phyloP scores from a whole-genome alignment of 2,888 invertebrate species.

The Chouioia cunea region DNA sequence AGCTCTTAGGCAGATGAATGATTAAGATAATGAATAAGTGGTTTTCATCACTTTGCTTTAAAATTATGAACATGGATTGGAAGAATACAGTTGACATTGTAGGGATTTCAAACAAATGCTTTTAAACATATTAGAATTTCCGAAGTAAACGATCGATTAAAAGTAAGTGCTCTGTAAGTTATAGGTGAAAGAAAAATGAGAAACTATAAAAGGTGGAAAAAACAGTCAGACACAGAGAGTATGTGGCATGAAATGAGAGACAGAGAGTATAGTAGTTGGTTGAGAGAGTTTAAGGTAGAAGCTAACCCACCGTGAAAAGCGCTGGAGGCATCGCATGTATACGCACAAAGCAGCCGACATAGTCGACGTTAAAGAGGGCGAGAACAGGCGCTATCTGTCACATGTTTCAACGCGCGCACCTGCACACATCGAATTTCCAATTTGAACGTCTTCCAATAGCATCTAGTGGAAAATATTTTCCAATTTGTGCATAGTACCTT shows the following conservation, averaged over 20 bases:
- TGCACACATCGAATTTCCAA: constrained; percentile 53
- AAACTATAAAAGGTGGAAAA: constrained; percentile 4
- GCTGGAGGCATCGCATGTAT: constrained; percentile 53
- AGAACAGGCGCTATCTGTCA: constrained; percentile 51
- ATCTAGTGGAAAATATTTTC: too few relatives aligned
- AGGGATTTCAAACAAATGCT: too few relatives aligned
- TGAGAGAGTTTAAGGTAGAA: constrained; percentile 24
- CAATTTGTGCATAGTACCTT: too few relatives aligned
- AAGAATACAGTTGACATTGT: too few relatives aligned
- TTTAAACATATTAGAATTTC: too few relatives aligned
- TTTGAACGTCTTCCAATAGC: constrained; percentile 32
- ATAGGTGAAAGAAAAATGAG: too few relatives aligned
- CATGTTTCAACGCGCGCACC: constrained; percentile 26
- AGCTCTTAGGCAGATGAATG: too few relatives aligned
- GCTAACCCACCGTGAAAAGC: constrained; percentile 44
- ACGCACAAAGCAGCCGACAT: constrained; percentile 49
- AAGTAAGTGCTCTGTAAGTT: too few relatives aligned
- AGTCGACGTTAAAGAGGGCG: constrained; percentile 50
- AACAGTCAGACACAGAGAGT: constrained; percentile 17
- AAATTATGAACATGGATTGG: too few relatives aligned
- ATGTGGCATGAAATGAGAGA: not conserved
- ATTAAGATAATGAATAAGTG: too few relatives aligned
- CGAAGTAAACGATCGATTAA: too few relatives aligned
- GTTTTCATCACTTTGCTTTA: too few relatives aligned
- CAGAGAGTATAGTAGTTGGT: not conserved